Evolutionary conservation across 1,140 invertebrate species (phyloP).

Genomic region (Pachyrhynchus sulphureomaculatus): DNA sequence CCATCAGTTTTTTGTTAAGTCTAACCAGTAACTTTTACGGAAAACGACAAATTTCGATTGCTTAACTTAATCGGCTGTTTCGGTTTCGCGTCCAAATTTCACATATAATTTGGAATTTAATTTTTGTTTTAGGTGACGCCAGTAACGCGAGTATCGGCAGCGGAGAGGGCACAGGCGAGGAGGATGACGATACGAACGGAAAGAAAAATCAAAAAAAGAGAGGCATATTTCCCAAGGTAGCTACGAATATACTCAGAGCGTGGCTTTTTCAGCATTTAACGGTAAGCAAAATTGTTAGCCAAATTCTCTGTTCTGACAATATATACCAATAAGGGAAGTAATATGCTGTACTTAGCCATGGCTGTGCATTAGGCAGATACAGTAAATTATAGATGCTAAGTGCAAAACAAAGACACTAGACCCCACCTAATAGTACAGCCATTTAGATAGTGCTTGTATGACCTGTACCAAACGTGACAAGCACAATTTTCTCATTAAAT

Average conservation of each 20-base stretch:
- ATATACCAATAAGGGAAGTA: too few species aligned
- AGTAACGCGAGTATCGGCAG: conserved; percentile 93
- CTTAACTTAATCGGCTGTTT: not conserved
- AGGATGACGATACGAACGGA: conserved; percentile 87
- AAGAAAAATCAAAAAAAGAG: conserved; percentile 98
- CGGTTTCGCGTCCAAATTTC: not conserved
- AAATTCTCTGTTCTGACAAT: not conserved
- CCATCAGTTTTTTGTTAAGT: too few species aligned
- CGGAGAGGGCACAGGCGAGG: conserved; percentile 88
- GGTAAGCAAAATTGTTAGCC: conserved; percentile 60
- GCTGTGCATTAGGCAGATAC: too few species aligned
- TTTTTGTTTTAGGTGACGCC: conserved; percentile 78
- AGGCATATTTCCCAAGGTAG: conserved; percentile 99
- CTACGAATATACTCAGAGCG: conserved; percentile 98
- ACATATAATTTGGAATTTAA: conserved; percentile 7
- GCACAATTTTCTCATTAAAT: too few species aligned
- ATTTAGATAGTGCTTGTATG: too few species aligned
- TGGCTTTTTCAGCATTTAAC: conserved; percentile 99
- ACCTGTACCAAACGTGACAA: too few species aligned
- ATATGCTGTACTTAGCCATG: too few species aligned
- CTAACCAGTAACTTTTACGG: too few species aligned
- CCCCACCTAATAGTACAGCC: too few species aligned
- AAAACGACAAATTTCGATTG: too few species aligned
- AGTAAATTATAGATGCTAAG: not conserved
- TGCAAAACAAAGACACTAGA: not conserved